Conservation (phyloP, 2,797 vertebrate species). For the Clarias fuscus region DNA sequence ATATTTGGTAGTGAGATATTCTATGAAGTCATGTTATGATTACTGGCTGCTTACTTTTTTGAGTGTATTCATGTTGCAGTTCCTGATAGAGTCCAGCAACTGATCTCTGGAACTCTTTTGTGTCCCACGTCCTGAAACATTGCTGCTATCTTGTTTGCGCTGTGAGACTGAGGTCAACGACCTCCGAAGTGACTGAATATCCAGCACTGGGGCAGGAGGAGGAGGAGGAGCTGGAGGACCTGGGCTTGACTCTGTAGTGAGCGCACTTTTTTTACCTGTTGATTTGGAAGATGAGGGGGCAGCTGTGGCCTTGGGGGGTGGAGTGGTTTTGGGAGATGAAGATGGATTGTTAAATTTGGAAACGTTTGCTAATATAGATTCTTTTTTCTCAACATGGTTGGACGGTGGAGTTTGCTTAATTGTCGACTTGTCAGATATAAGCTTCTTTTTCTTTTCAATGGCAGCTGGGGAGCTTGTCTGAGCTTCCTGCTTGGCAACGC, state of each 20-base stretch:
- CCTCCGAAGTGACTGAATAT: conserved; percentile 75
- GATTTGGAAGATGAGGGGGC: conserved; percentile 65
- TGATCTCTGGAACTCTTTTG: conserved; percentile 83
- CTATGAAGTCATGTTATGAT: background rate
- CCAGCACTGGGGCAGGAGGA: conserved; percentile 70
- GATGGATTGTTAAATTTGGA: conserved; percentile 66
- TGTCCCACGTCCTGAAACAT: conserved; percentile 59
- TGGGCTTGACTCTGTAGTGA: conserved; percentile 15
- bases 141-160: conserved; percentile 75
- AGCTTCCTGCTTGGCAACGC: conserved; percentile 66
- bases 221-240: conserved; percentile 61
- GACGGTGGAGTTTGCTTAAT: background rate
- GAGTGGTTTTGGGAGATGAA: conserved; percentile 60
- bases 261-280: conserved; percentile 63
- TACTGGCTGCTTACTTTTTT: conserved; percentile 73
- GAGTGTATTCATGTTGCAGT: conserved; percentile 79
- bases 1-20: background rate
- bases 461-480: background rate
- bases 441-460: conserved; percentile 27
- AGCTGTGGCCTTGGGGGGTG: conserved; percentile 56
- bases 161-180: conserved; percentile 77
- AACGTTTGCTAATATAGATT: conserved; percentile 63
- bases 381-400: conserved; percentile 67
- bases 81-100: conserved; percentile 81
- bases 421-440: conserved; percentile 3